A percentile compares a stretch with the other conserved stretches of the same genome.
Evolutionary conservation across 2,797 vertebrate species (phyloP).

Genomic region (Arremon brunneinucha): DNA sequence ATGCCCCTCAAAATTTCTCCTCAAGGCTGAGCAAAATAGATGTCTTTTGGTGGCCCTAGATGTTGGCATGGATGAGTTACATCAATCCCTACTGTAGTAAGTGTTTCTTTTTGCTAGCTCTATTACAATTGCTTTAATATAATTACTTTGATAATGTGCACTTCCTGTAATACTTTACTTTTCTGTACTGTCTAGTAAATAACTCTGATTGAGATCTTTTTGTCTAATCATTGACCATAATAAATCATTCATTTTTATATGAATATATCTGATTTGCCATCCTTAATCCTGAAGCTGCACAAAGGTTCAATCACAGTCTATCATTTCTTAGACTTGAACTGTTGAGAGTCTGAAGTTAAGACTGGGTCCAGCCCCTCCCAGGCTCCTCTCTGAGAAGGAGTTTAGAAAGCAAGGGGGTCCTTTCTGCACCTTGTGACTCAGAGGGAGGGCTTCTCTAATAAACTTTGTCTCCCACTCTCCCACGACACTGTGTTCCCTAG

Average conservation of each 20-base stretch:
- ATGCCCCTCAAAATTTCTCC: accelerated
- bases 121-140: background rate
- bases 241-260: background rate
- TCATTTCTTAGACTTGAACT: background rate
- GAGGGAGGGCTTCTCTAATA: background rate
- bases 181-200: background rate
- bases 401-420: background rate
- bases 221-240: background rate
- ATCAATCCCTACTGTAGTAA: background rate
- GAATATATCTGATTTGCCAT: background rate
- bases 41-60: background rate
- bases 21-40: background rate
- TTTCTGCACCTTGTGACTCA: background rate
- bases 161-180: background rate
- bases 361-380: background rate
- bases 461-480: background rate
- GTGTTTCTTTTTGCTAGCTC: background rate
- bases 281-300: background rate
- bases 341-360: background rate
- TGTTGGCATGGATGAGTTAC: background rate
- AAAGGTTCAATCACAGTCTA: background rate
- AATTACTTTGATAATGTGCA: background rate
- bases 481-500: background rate
- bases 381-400: background rate
- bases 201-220: background rate